Evolutionary conservation across 2,113 vertebrate species (phyloP).

Genomic region (Sclerurus mexicanus): DNA sequence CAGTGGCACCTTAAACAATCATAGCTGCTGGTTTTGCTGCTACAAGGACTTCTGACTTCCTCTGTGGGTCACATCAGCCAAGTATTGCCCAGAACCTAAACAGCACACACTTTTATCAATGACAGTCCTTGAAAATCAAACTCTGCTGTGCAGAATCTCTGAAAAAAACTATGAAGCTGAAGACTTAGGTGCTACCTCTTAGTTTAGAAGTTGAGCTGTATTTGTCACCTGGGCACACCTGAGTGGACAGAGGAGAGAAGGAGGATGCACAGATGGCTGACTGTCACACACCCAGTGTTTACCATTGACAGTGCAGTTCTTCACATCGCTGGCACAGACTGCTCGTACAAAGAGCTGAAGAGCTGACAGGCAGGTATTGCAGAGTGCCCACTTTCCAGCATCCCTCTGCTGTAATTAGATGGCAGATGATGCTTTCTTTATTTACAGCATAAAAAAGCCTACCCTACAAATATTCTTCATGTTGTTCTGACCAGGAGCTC

Average conservation of each 20-base stretch:
- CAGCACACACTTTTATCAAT: background rate
- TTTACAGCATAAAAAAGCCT: background rate
- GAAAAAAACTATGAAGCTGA: background rate
- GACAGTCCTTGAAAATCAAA: background rate
- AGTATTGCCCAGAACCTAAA: background rate
- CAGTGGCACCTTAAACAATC: background rate
- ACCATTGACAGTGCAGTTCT: background rate
- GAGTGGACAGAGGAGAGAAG: background rate
- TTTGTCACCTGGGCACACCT: background rate
- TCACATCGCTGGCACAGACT: background rate
- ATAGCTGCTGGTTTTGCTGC: background rate
- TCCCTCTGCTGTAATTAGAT: background rate
- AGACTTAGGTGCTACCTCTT: background rate
- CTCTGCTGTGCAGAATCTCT: background rate
- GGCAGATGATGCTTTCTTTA: background rate
- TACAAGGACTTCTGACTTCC: background rate
- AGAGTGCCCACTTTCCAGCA: background rate
- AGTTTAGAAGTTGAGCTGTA: background rate
- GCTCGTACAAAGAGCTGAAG: background rate
- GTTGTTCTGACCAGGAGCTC: background rate
- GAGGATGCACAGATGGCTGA: background rate
- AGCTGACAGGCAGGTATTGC: background rate
- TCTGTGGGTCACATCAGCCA: background rate
- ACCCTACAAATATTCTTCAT: background rate
- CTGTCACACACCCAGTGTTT: background rate